phyloP scores from a whole-genome alignment of 2,113 vertebrate genomes.

The Dipodomys merriami region DNA sequence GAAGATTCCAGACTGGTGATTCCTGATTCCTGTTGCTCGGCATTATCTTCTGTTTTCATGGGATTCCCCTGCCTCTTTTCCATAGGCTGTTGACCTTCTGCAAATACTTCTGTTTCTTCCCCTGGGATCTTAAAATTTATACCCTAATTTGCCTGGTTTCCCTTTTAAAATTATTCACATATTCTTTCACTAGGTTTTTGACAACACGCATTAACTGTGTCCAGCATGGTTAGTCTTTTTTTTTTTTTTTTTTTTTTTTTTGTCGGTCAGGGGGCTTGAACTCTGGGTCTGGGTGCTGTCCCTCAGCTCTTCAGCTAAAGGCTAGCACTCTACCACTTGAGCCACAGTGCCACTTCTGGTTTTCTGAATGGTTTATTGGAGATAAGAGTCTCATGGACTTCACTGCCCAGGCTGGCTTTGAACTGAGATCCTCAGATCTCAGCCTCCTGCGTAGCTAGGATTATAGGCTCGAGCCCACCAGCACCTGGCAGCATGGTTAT shows the following conservation, averaged over 20 bases:
- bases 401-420: too few species aligned
- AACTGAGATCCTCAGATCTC: too few species aligned
- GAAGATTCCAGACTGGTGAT: neutral
- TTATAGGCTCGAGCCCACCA: too few species aligned
- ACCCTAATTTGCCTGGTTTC: constrained; percentile 8
- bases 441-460: too few species aligned
- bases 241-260: too few species aligned
- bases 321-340: too few species aligned
- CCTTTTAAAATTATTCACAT: constrained; percentile 28
- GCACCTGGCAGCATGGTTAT: neutral
- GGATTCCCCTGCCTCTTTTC: neutral
- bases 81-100: neutral
- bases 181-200: constrained; percentile 10
- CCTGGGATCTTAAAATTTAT: neutral
- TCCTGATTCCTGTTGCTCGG: neutral
- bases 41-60: neutral
- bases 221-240: neutral
- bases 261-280: too few species aligned
- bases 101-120: neutral
- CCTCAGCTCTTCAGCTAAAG: too few species aligned
- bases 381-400: too few species aligned
- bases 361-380: too few species aligned
- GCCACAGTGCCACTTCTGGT: too few species aligned
- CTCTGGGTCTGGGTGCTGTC: too few species aligned
- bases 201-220: neutral